Evolutionary conservation across 2,888 invertebrate species (phyloP).

Genomic region (Sepioteuthis lessoniana): DNA sequence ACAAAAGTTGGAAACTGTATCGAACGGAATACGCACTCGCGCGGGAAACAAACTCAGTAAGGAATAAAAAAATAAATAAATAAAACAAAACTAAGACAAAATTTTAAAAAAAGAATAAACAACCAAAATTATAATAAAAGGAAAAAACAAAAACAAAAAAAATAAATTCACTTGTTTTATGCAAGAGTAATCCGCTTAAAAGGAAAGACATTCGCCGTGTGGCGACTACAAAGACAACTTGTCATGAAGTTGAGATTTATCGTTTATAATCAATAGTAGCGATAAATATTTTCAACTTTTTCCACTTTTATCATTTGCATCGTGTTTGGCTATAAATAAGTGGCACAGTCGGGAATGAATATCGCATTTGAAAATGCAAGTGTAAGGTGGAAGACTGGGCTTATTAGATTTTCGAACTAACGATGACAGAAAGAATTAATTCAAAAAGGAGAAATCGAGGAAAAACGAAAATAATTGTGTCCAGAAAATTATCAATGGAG

Average conservation of each 20-base stretch:
- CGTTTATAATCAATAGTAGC: slow-evolving; percentile 33
- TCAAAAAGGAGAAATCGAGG: neutral
- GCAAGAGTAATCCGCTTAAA: slow-evolving; percentile 33
- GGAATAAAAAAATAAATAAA: neutral
- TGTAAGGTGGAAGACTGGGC: neutral
- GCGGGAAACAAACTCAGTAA: neutral
- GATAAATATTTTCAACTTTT: slow-evolving; percentile 20
- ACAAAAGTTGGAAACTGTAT: neutral
- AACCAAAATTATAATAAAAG: too few species aligned
- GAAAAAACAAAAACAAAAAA: neutral
- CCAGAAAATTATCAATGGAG: too few species aligned
- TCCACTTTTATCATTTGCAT: neutral
- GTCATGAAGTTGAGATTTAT: slow-evolving; percentile 6
- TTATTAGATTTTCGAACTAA: neutral
- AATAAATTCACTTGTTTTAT: slow-evolving; percentile 3
- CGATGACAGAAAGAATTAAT: neutral
- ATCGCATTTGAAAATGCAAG: neutral
- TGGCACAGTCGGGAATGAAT: neutral
- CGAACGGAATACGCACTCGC: neutral
- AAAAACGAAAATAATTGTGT: too few species aligned
- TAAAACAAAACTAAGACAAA: too few species aligned
- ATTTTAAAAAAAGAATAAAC: too few species aligned
- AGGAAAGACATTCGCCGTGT: neutral
- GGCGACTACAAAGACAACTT: neutral
- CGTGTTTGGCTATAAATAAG: neutral